Evolutionary conservation across 2,797 vertebrate species (phyloP), one percentile per base, ranked within the genome.

Genomic region (Bryconaethiops microstoma): DNA sequence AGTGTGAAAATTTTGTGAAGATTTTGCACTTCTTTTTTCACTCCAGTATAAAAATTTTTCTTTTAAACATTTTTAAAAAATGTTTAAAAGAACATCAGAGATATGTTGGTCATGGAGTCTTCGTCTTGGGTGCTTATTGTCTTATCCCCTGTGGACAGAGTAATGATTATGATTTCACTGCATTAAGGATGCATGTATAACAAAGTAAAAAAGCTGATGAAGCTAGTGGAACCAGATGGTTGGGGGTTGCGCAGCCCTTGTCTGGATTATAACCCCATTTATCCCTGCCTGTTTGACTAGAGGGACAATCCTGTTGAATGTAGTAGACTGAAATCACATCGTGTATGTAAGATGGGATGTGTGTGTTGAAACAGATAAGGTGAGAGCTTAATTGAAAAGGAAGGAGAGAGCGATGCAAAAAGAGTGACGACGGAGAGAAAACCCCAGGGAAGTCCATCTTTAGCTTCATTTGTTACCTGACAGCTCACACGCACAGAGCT

Each of bases 381-480:
- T 23, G 21, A 72, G 25, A n/a, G 48, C 48, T 9, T 72, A 39
- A 72, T n/a, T 72, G 25, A 72, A 72, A 39, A 48, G 17, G 75
- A 68, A n/a, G 42, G 29, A 55, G 42, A 91, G 87, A 91, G 86
- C 87, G 87, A 87, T 88, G 89, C 88, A 79, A 88, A 89, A 87
- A 89, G 40, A 48, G 67, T 77, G 82, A 74, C 87, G 89, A 93
- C 88, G 88, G 88, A 91, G 85, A 85, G 84, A 85, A 83, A 85
- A 82, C 83, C 77, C 88, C 82, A 69, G 62, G 81, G 85, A 84
- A 88, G 89, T 89, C 86, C 87, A 85, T 83, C 81, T 85, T 82
- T 77, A 89, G 89, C 90, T 89, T 87, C 88, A 88, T 92, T 89
- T 90, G 80, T 73, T 29, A 29, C 83, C 84, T 83, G 87, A 87